phyloP scores from a whole-genome alignment of 2,113 vertebrate species.

The Ammodytes marinus region DNA sequence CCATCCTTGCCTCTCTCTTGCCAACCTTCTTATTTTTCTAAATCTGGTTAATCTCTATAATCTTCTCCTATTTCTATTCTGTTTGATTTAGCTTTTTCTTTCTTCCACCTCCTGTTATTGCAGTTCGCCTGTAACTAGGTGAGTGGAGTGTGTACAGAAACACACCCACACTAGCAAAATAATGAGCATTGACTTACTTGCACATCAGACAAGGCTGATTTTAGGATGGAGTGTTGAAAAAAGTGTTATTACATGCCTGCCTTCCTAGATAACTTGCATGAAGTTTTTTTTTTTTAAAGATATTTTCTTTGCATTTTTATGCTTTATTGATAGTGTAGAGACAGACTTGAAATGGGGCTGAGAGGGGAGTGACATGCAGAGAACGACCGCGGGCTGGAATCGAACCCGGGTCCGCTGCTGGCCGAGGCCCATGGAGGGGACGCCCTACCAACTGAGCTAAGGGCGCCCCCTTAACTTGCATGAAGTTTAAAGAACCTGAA shows the following conservation, averaged over 20 bases:
- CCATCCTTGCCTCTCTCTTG: constrained; percentile 21
- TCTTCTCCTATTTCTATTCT: constrained; percentile 52
- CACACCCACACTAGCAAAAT: constrained; percentile 44
- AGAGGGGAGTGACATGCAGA: too few species aligned
- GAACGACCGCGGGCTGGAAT: too few species aligned
- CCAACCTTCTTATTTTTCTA: constrained; percentile 47
- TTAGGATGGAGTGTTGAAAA: constrained; percentile 29
- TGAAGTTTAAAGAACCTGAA: background rate
- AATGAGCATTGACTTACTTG: constrained; percentile 26
- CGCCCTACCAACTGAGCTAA: too few species aligned
- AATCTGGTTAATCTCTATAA: constrained; percentile 48
- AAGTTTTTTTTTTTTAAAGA: background rate
- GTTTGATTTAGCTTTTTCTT: constrained; percentile 29
- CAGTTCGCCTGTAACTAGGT: constrained; percentile 47
- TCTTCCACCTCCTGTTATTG: constrained; percentile 49
- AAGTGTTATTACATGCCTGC: constrained; percentile 20
- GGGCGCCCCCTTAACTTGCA: background rate
- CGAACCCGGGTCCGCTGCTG: too few species aligned
- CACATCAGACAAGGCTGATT: constrained; percentile 21
- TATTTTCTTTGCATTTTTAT: too few species aligned
- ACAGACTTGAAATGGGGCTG: too few species aligned
- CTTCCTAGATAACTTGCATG: background rate
- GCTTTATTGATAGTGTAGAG: too few species aligned
- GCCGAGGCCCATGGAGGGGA: too few species aligned
- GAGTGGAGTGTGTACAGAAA: constrained; percentile 21